phyloP scores from a whole-genome alignment of 2,113 vertebrate species.

The Boulengeromyrus knoepffleri region DNA sequence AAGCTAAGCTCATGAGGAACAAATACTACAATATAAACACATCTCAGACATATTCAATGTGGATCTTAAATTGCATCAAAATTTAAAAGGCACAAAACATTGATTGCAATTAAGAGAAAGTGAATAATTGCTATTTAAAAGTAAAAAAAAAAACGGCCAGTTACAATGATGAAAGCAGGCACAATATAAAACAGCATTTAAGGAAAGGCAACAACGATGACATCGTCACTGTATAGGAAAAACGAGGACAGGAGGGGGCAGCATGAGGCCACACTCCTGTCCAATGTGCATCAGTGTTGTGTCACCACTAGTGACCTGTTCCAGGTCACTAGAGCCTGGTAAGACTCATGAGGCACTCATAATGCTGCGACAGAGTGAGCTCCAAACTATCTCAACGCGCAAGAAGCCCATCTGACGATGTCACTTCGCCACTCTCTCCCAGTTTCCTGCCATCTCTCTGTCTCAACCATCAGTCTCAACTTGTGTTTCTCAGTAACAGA shows the following conservation, averaged over 20 bases:
- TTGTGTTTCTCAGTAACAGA: background rate
- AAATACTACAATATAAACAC: background rate
- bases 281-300: background rate
- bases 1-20: background rate
- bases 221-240: background rate
- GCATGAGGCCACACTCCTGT: slow-evolving; percentile 7
- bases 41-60: background rate
- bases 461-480: background rate
- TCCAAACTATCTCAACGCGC: background rate
- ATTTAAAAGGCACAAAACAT: slow-evolving; percentile 36
- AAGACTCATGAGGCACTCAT: background rate
- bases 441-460: background rate
- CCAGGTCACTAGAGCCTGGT: background rate
- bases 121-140: slow-evolving; percentile 41
- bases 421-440: background rate
- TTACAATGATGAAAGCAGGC: slow-evolving; percentile 44
- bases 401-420: background rate
- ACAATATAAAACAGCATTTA: slow-evolving; percentile 28
- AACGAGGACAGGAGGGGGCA: slow-evolving; percentile 29
- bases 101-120: slow-evolving; percentile 51
- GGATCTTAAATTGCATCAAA: background rate
- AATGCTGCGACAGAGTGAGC: too few relatives aligned
- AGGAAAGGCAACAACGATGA: background rate
- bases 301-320: background rate
- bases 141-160: slow-evolving; percentile 37